These are phyloP conservation scores for Caradrina kadenii DNA, from an alignment of 2,888 invertebrate genomes.

Conservation along the genomic window DNA sequence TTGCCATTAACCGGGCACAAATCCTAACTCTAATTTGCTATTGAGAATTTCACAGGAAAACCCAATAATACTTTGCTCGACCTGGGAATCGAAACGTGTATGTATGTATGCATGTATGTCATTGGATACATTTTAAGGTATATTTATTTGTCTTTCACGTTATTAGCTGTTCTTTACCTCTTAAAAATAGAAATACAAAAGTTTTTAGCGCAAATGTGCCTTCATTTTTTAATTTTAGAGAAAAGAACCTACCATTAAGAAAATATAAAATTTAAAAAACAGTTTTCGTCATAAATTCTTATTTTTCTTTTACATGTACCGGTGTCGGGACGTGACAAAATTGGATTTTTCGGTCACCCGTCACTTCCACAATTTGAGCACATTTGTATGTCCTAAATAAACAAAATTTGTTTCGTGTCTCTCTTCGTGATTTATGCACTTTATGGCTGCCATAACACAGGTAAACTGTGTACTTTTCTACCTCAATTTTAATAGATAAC, in stretches of 20 bases:
- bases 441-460: constrained; percentile 9
- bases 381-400: constrained; percentile 51
- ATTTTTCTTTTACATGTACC: constrained; percentile 15
- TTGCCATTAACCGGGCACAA: too few species aligned
- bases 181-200: too few species aligned
- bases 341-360: constrained; percentile 41
- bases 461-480: constrained; percentile 2
- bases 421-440: constrained; percentile 36
- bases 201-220: too few species aligned
- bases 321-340: constrained; percentile 33
- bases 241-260: background rate
- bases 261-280: background rate
- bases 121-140: too few species aligned
- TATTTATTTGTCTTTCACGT: too few species aligned
- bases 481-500: background rate
- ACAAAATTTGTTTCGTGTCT: constrained; percentile 52
- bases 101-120: too few species aligned
- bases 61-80: too few species aligned
- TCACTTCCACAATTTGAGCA: constrained; percentile 40
- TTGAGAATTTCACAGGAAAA: too few species aligned
- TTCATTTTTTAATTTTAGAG: background rate
- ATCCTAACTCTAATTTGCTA: too few species aligned
- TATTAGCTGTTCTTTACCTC: too few species aligned
- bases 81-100: too few species aligned
- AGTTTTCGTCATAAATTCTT: constrained; percentile 12